These are phyloP conservation scores for Drosophila meridiana DNA, from an alignment of 2,888 invertebrate genomes.

Conservation along the genomic window DNA sequence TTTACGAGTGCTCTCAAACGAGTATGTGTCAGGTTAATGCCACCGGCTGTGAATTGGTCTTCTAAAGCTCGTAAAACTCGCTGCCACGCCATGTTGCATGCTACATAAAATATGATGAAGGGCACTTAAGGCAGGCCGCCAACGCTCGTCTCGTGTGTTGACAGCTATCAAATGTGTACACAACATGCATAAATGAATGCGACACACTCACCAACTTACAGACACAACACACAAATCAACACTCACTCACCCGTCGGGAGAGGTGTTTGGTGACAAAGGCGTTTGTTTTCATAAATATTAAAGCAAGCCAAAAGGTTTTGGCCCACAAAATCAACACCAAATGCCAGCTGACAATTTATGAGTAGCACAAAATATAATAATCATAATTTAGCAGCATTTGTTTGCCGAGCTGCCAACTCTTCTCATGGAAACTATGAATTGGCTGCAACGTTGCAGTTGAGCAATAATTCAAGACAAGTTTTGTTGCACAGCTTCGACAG, in stretches of 20 bases:
- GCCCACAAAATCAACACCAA: slow-evolving; percentile 42
- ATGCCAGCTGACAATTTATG: slow-evolving; percentile 49
- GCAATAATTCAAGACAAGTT: slow-evolving; percentile 57
- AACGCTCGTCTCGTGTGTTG: slow-evolving; percentile 50
- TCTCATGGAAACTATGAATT: slow-evolving; percentile 55
- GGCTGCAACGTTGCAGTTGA: slow-evolving; percentile 34
- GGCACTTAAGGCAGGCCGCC: slow-evolving; percentile 67
- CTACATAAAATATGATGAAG: slow-evolving; percentile 77
- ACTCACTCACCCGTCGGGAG: neutral
- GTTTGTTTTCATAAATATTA: slow-evolving; percentile 75
- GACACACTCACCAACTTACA: slow-evolving; percentile 31
- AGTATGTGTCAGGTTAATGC: slow-evolving; percentile 52
- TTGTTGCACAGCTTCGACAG: slow-evolving; percentile 34
- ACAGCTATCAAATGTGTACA: slow-evolving; percentile 76
- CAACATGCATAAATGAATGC: slow-evolving; percentile 73
- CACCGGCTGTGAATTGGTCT: slow-evolving; percentile 64
- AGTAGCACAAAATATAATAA: slow-evolving; percentile 29
- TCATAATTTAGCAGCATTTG: slow-evolving; percentile 50
- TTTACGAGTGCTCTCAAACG: slow-evolving; percentile 48
- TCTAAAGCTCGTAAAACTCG: slow-evolving; percentile 67
- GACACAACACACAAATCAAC: slow-evolving; percentile 9
- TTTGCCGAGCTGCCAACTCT: slow-evolving; percentile 47
- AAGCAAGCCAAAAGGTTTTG: slow-evolving; percentile 52
- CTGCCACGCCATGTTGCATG: slow-evolving; percentile 41
- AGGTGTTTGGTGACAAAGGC: slow-evolving; percentile 37